Evolutionary conservation across 2,888 invertebrate species (phyloP), one percentile per base, ranked within the genome.

Genomic region (Lymantria monacha): DNA sequence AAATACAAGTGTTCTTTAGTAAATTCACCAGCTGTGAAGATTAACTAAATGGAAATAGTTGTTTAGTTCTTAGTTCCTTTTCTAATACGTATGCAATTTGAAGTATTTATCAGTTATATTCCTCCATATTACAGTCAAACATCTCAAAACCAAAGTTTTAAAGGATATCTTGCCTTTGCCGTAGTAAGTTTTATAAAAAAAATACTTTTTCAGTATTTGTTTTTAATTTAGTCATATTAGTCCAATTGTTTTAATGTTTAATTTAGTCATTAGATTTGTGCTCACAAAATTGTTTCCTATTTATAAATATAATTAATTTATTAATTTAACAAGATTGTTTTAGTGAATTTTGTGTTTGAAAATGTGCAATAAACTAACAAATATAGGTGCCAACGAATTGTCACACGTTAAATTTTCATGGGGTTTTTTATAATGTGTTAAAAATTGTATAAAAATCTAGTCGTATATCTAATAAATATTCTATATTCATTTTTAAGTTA

Each of bases 281-380:
- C 83, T 83, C 84, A 84, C 57, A 56, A 64, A 62, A 66, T 68
- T 59, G 79, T 83, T 82, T 83, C 85, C 85, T 84, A 83, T 78
- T n/a, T 68, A 57, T 57, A 55, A 56, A 52, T 63, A 57, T 66
- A 58, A 53, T 63, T 58, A 54, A 52, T 52, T 59, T 53, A 40
- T 47, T 53, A 12, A 47, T 51, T 22, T 44, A 53, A 38, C 30
- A 14, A 48, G 37, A 36, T 51, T 55, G 31, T 44, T 42, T 41
- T 14, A 14, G 41, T 14, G 41, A 15, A 47, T 40, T 53, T 61
- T 59, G 30, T 22, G 14, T 57, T 62, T 55, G 48, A 51, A 41
- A 52, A 55, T 8, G 60, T 63, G 63, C 57, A 57, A 61, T 69
- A 59, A 53, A 65, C 61, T 70, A 67, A 63, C 53, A 41, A n/a